Evolutionary conservation across 2,113 vertebrate genomes (phyloP).

Genomic region (Halichoeres trimaculatus): DNA sequence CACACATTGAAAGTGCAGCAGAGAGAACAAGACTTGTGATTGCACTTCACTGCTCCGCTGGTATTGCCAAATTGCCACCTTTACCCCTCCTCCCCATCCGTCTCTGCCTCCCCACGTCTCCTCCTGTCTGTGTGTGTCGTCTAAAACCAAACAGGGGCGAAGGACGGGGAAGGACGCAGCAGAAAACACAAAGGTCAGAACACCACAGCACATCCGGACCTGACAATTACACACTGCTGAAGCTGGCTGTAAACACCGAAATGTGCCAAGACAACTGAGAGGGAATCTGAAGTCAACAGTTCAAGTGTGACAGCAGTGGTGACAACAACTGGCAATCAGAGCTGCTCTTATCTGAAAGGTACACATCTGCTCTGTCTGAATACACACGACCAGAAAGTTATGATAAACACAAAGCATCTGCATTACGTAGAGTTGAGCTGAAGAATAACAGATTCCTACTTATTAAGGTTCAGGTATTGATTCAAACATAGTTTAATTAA

Average conservation of each 20-base stretch:
- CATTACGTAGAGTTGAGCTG: no score
- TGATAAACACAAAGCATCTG: no score
- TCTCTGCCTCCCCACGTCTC: slow-evolving; percentile 6
- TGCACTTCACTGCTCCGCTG: slow-evolving; percentile 51
- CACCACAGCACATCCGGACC: slow-evolving; percentile 22
- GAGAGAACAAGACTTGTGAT: slow-evolving; percentile 46
- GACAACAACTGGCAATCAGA: neutral
- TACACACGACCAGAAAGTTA: no score
- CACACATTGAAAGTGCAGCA: slow-evolving; percentile 26
- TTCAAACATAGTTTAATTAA: no score
- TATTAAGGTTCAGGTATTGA: no score
- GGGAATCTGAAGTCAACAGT: neutral
- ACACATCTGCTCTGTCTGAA: neutral
- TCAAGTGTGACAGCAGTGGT: neutral
- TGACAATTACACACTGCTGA: slow-evolving; percentile 30
- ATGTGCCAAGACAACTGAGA: neutral
- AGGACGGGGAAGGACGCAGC: slow-evolving; percentile 50
- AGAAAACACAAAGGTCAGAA: slow-evolving; percentile 19
- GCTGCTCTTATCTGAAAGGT: neutral
- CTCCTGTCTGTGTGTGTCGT: slow-evolving; percentile 29
- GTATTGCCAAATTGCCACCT: slow-evolving; percentile 66
- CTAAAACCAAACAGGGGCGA: slow-evolving; percentile 41
- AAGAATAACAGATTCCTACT: no score
- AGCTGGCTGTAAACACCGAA: slow-evolving; percentile 10
- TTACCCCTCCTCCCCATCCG: slow-evolving; percentile 17